phyloP scores from a whole-genome alignment of 92 coral and sea anemone species.

The Montipora capitata region DNA sequence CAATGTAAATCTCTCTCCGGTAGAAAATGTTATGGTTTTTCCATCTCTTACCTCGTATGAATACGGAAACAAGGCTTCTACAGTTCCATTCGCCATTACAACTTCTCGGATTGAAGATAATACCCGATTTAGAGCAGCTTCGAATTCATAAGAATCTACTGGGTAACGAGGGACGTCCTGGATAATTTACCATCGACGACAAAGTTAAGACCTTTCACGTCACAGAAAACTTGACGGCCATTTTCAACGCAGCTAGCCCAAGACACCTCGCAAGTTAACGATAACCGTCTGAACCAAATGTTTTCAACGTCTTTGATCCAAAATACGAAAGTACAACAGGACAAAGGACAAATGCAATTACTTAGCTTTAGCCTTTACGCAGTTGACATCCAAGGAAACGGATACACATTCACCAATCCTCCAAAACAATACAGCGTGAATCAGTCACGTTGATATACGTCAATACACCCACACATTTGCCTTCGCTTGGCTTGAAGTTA shows the following conservation, averaged over 20 bases:
- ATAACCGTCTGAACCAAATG: background rate
- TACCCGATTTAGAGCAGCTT: background rate
- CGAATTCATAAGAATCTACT: background rate
- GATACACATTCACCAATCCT: constrained; percentile 2
- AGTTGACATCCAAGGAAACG: constrained; percentile 9
- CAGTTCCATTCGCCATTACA: constrained; percentile 44
- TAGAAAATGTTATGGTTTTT: constrained; percentile 82
- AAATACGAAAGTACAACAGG: constrained; percentile 4
- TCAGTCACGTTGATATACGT: constrained; percentile 16
- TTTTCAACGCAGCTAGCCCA: background rate
- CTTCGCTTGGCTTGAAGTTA: background rate
- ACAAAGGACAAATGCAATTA: background rate
- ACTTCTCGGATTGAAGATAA: background rate
- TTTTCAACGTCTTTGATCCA: background rate
- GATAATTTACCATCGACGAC: too few species aligned
- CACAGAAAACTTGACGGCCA: constrained; percentile 22
- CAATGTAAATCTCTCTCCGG: constrained; percentile 90
- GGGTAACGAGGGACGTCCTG: background rate
- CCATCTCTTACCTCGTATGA: constrained; percentile 91
- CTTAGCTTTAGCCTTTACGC: background rate
- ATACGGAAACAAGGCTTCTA: constrained; percentile 88
- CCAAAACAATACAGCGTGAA: constrained; percentile 26
- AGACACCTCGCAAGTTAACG: background rate
- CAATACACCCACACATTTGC: constrained; percentile 27
- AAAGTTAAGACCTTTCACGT: constrained; percentile 2